phyloP scores from a whole-genome alignment of 2,888 invertebrate genomes.

The Melieria crassipennis region DNA sequence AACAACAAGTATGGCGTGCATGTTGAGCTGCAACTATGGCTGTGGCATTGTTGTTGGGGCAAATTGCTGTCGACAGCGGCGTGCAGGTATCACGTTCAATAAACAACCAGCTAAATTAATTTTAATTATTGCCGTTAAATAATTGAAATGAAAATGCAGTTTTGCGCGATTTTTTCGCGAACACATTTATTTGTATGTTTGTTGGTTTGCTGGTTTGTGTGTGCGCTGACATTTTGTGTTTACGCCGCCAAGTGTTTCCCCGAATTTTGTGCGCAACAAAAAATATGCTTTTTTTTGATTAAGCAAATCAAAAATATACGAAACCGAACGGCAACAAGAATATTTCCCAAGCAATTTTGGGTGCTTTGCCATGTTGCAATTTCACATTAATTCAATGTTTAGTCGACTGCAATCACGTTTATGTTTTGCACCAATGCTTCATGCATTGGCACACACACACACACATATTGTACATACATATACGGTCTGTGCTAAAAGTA shows the following conservation, averaged over 20 bases:
- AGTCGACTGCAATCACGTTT: constrained; percentile 27
- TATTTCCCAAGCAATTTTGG: constrained; percentile 18
- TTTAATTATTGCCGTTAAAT: constrained; percentile 27
- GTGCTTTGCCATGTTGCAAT: constrained; percentile 6
- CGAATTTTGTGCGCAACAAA: constrained; percentile 19
- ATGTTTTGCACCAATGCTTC: constrained; percentile 9
- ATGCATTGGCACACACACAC: background rate
- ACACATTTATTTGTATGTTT: background rate
- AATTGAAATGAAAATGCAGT: constrained; percentile 25
- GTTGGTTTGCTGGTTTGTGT: background rate
- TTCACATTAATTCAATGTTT: constrained; percentile 24
- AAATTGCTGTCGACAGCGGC: constrained; percentile 28
- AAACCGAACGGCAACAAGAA: constrained; percentile 3
- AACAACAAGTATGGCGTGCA: background rate
- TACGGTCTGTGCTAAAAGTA: background rate
- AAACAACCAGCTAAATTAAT: constrained; percentile 26
- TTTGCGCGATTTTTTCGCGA: constrained; percentile 13
- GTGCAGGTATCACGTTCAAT: constrained; percentile 30
- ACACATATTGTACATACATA: background rate
- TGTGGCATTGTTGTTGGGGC: constrained; percentile 14
- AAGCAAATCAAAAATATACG: background rate
- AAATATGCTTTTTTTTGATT: constrained; percentile 10
- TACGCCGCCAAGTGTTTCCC: background rate
- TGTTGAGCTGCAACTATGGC: constrained; percentile 9
- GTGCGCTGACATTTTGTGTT: constrained; percentile 18